Evolutionary conservation across 2,797 vertebrate genomes (phyloP).

Genomic region (Diceros bicornis): DNA sequence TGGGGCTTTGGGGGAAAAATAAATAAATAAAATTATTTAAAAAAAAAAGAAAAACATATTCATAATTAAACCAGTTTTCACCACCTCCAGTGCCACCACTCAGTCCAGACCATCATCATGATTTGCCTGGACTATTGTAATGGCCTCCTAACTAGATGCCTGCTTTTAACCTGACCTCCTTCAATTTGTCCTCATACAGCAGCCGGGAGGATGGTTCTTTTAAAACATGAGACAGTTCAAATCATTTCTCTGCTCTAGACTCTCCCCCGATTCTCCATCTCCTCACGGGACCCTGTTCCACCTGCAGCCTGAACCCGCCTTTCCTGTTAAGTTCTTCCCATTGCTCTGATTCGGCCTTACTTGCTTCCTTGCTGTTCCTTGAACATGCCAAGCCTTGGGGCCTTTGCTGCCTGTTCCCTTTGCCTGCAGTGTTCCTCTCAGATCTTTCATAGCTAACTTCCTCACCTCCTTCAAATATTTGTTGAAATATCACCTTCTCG

Average conservation of each 20-base stretch:
- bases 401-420: neutral
- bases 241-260: neutral
- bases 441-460: neutral
- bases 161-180: neutral
- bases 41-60: conserved; percentile 17
- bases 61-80: conserved; percentile 5
- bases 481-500: neutral
- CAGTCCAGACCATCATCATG: neutral
- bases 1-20: no score
- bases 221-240: neutral
- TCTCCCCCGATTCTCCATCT: neutral
- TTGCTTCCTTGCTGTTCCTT: neutral
- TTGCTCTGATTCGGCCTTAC: neutral
- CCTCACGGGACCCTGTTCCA: neutral
- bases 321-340: neutral
- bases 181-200: neutral
- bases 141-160: neutral
- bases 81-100: neutral
- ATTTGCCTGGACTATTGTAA: neutral
- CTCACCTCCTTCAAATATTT: neutral
- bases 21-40: no score
- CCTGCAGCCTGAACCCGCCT: neutral
- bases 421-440: conserved; percentile 10
- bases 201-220: neutral
- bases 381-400: neutral